Conservation (phyloP, 1,140 invertebrate species). For the Drosophila arizonae region DNA sequence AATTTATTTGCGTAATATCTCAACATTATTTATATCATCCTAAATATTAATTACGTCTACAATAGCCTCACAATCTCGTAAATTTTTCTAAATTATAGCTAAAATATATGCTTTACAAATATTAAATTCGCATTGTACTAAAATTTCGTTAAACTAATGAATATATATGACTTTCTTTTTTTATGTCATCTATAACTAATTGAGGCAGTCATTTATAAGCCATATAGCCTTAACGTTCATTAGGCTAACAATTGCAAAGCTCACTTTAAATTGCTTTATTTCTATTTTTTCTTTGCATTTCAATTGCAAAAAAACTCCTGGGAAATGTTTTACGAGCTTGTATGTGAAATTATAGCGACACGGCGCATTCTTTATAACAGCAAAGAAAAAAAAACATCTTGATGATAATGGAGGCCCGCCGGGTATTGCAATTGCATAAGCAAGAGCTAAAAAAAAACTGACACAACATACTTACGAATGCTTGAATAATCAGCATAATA, state of each 20-base stretch:
- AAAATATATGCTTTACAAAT: too few species aligned
- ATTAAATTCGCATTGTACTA: not conserved
- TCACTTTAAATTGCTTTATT: conserved; percentile 8
- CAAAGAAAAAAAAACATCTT: conserved; percentile 37
- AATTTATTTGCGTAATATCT: too few species aligned
- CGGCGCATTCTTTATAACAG: conserved; percentile 42
- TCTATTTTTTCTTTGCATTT: not conserved
- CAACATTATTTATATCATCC: too few species aligned
- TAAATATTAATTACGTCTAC: too few species aligned
- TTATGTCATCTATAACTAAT: not conserved
- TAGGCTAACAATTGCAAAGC: conserved; percentile 7
- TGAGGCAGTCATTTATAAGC: conserved; percentile 5
- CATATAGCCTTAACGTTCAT: conserved; percentile 1
- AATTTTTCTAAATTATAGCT: too few species aligned
- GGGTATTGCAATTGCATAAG: conserved; percentile 69
- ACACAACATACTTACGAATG: conserved; percentile 45
- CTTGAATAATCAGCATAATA: conserved; percentile 62
- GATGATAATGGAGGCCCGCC: conserved; percentile 51
- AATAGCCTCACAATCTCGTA: too few species aligned
- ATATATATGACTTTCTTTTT: not conserved
- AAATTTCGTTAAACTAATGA: not conserved
- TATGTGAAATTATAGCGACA: conserved; percentile 52
- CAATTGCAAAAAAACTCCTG: conserved; percentile 33
- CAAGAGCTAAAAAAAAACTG: conserved; percentile 43
- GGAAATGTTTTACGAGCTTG: conserved; percentile 42